Evolutionary conservation across 1,140 invertebrate species (phyloP).

Genomic region (Drosophila pseudoobscura): DNA sequence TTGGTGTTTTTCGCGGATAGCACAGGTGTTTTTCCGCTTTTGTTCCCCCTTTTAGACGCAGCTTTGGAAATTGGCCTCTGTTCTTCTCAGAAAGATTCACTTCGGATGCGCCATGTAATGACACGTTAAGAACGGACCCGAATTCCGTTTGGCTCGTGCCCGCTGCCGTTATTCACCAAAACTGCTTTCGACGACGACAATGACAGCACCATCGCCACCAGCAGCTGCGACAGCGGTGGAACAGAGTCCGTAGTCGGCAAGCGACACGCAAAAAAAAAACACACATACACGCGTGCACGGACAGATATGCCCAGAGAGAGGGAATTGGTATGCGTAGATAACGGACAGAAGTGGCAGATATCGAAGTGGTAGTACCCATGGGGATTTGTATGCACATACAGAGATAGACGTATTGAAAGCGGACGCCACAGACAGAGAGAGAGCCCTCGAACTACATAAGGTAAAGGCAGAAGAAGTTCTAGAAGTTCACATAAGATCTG

Average conservation of each 20-base stretch:
- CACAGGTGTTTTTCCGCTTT: constrained; percentile 27
- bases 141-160: no score
- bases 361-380: constrained; percentile 53
- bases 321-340: constrained; percentile 64
- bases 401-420: constrained; percentile 3
- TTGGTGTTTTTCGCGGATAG: constrained; percentile 24
- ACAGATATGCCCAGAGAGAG: constrained; percentile 11
- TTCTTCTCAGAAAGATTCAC: no score
- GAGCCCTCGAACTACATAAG: not conserved
- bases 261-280: constrained; percentile 53
- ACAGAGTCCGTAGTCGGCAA: constrained; percentile 27
- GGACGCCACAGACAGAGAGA: not conserved
- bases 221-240: no score
- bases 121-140: no score
- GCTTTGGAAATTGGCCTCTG: not conserved
- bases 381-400: constrained; percentile 31
- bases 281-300: constrained; percentile 18
- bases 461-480: no score
- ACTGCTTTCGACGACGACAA: constrained; percentile 2
- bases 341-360: constrained; percentile 59
- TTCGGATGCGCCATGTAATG: no score
- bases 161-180: constrained; percentile 10
- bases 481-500: no score
- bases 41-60: not conserved
- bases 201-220: constrained; percentile 6